A percentile compares a stretch with the other conserved stretches of the same genome.
These are phyloP conservation scores for Lepus americanus DNA, from an alignment of 2,113 vertebrate genomes.

Conservation along the genomic window DNA sequence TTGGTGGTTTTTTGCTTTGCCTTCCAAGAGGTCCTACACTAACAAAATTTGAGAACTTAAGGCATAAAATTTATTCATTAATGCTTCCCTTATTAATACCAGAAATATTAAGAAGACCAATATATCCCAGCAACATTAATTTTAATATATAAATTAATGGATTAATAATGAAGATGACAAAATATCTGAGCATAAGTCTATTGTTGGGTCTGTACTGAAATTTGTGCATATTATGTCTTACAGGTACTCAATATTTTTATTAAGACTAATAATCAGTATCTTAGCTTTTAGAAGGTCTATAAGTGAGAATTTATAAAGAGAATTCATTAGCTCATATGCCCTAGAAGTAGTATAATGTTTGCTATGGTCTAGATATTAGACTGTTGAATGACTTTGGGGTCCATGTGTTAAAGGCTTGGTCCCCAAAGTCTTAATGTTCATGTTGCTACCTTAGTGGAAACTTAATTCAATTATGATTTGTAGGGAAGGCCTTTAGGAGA, in stretches of 20 bases:
- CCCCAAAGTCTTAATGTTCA: too few relatives aligned
- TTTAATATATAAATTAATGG: not conserved
- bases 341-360: not conserved
- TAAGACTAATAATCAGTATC: not conserved
- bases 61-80: not conserved
- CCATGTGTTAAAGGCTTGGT: too few relatives aligned
- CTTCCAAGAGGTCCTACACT: not conserved
- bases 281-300: not conserved
- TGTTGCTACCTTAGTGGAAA: too few relatives aligned
- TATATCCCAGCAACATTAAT: not conserved
- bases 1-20: not conserved
- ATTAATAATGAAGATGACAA: not conserved
- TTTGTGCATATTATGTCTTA: not conserved
- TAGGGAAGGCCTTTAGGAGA: too few relatives aligned
- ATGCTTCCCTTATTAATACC: not conserved
- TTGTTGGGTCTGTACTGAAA: not conserved
- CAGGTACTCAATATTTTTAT: not conserved
- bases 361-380: too few relatives aligned
- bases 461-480: too few relatives aligned
- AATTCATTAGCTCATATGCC: not conserved
- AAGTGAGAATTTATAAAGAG: not conserved
- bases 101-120: not conserved
- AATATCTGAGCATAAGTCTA: not conserved
- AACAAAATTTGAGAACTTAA: not conserved
- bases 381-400: too few relatives aligned